Base-by-base conservation (phyloP, 2,113 vertebrate genomes). In the Xenus cinereus region DNA sequence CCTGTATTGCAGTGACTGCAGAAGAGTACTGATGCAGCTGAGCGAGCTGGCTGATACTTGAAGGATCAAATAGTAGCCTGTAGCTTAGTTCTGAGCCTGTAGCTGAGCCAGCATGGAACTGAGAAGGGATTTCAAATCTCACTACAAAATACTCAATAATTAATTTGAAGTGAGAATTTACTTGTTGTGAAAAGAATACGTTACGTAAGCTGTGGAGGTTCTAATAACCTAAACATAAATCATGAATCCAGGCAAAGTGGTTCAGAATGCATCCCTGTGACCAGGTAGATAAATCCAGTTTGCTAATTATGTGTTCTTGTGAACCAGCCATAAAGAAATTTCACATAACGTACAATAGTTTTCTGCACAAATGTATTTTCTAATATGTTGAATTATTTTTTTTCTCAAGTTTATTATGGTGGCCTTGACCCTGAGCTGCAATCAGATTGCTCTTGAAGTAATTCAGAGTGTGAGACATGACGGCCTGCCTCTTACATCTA, bases 81-180 rank as follows among this genome's bases (percentile, higher is more conserved):
- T 43, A 54, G 62, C 53, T 6, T 7, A 63, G 62, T 57, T 19
- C 53, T 24, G 57, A 84, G 64, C 57, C 69, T 21, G 41, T 8
- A 53, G 45, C 66, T 82, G 84, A 85, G 77, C 60, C 86, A 90
- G 30, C 8, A 3, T 21, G 51, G 53, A 63, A 35, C 20, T 15
- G 66, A 50, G 79, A 48, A 74, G 51, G 64, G 84, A 78, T 87
- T 87, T 77, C 64, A 89, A 39, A 59, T 53, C 87, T 89, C 54
- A 15, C 80, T 45, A 48, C 54, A 84, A 91, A 91, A 91, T 18
- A 63, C 64, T 93, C n/a, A 89, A 71, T 89, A 87, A 94, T 89
- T 93, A 45, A 80, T 84, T 59, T 84, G 66, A 60, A 41, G 10
- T n/a, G 56, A 72, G 60, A 48, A 74, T 81, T 76, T 73, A 9